Conservation (phyloP, 2,797 vertebrate species). For the Neosalanx taihuensis region DNA sequence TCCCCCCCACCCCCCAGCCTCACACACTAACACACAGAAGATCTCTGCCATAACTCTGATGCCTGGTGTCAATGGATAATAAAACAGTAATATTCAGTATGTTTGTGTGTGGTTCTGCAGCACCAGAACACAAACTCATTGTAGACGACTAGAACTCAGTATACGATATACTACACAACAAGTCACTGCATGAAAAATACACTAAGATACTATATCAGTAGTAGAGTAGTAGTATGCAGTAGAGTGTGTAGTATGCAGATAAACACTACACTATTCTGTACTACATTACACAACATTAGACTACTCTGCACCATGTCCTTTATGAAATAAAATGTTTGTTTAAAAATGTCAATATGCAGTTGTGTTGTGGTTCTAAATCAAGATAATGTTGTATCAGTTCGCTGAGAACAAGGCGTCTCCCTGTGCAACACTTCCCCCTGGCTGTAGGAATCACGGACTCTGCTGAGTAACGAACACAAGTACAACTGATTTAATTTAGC, state of each 20-base stretch:
- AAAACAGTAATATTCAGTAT: conserved; percentile 49
- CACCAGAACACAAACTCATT: conserved; percentile 15
- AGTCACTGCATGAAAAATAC: background rate
- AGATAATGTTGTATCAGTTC: too few species aligned
- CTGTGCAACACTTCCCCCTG: conserved; percentile 61
- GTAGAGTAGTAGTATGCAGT: too few species aligned
- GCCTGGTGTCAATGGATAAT: conserved; percentile 50
- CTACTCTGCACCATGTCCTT: background rate
- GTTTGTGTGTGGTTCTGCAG: conserved; percentile 35
- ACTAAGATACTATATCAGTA: background rate
- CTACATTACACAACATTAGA: background rate
- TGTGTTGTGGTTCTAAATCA: too few species aligned
- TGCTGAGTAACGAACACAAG: background rate
- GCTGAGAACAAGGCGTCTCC: background rate
- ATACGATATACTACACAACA: background rate
- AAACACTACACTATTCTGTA: background rate
- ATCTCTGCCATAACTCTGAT: conserved; percentile 36
- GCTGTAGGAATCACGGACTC: conserved; percentile 5
- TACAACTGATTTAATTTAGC: background rate
- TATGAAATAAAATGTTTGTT: too few species aligned
- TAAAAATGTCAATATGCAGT: too few species aligned
- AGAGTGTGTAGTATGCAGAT: too few species aligned
- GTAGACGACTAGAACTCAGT: background rate
- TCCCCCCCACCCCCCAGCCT: background rate
- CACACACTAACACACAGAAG: conserved; percentile 15